A percentile compares a stretch with the other conserved stretches of the same genome.
These are phyloP conservation scores for Muricea muricata DNA, from an alignment of 92 coral and sea anemone genomes.

Conservation along the genomic window DNA sequence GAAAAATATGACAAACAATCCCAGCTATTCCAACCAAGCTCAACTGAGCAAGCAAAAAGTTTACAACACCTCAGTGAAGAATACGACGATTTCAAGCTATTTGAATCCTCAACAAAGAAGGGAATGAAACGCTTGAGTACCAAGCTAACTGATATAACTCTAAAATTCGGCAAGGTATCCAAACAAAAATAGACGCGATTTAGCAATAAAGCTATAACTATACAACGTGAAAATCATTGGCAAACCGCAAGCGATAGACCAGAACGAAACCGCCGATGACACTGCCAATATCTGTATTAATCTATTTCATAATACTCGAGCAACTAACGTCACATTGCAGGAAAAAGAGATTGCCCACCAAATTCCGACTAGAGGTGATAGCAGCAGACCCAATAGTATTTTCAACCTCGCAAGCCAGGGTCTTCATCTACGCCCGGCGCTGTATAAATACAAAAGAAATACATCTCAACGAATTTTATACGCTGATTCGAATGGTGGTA, in stretches of 20 bases:
- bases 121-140: not conserved
- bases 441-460: too few relatives aligned
- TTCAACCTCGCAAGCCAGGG: too few relatives aligned
- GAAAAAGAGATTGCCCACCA: conserved; percentile 6
- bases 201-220: conserved; percentile 1
- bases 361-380: not conserved
- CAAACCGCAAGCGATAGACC: not conserved
- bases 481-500: too few relatives aligned
- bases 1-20: not conserved
- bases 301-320: not conserved
- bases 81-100: not conserved
- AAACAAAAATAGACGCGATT: not conserved
- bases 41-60: not conserved
- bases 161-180: not conserved
- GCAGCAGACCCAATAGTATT: not conserved
- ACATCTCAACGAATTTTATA: too few relatives aligned
- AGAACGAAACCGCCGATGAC: not conserved
- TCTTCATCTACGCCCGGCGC: too few relatives aligned
- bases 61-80: not conserved
- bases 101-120: not conserved
- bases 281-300: conserved; percentile 1
- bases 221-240: not conserved
- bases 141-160: not conserved
- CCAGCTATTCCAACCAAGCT: not conserved
- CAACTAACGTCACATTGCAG: conserved; percentile 12